Evolutionary conservation across 2,888 invertebrate genomes (phyloP).

Genomic region (Gibbula magus): DNA sequence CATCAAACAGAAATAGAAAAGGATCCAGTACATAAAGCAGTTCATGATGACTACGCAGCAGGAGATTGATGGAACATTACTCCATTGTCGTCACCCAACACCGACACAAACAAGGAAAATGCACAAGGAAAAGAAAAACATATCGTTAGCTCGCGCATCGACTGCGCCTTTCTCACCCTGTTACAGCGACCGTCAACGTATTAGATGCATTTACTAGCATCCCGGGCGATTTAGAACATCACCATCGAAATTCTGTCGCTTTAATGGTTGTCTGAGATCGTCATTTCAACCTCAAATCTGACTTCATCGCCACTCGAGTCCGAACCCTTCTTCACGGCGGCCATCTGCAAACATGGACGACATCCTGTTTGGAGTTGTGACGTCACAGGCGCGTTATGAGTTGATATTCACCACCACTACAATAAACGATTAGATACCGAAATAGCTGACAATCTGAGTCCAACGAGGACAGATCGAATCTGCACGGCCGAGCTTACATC

Average conservation of each 20-base stretch:
- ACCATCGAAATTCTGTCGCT: neutral
- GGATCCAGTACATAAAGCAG: no score
- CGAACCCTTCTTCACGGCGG: neutral
- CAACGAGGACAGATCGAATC: no score
- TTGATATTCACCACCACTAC: neutral
- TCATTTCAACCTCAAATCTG: neutral
- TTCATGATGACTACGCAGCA: no score
- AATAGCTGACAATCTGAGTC: no score
- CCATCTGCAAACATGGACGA: slow-evolving; percentile 27
- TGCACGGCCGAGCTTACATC: no score
- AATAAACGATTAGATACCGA: neutral
- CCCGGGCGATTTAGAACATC: slow-evolving; percentile 28
- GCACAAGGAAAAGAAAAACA: neutral
- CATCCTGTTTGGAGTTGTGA: slow-evolving; percentile 19
- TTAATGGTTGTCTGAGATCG: neutral
- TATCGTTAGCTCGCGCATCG: neutral
- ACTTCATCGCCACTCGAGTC: neutral
- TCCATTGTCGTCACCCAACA: no score
- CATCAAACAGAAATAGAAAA: neutral
- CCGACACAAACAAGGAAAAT: no score
- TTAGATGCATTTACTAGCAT: slow-evolving; percentile 33
- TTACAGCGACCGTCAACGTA: slow-evolving; percentile 31
- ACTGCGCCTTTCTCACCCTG: slow-evolving; percentile 30
- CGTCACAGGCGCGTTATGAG: slow-evolving; percentile 10
- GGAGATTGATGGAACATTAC: no score